Conservation (phyloP, 2,113 vertebrate genomes). For the Poeciliopsis prolifica region DNA sequence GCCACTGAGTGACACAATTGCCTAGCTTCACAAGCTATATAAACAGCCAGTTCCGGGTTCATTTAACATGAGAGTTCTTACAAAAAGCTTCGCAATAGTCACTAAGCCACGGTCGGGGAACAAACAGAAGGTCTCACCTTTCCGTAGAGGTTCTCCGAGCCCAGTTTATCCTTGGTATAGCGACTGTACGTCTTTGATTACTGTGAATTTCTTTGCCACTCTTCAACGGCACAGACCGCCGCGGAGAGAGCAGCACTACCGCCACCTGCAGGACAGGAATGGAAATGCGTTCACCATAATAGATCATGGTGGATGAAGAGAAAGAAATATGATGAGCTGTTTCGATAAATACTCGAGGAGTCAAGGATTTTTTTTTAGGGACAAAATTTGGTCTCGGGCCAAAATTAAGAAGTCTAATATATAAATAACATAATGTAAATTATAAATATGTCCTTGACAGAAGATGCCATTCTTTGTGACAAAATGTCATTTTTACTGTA, state of each 20-base stretch:
- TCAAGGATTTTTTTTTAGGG: too few relatives aligned
- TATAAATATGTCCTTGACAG: too few relatives aligned
- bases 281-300: not conserved
- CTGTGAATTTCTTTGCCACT: not conserved
- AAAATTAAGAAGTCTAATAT: too few relatives aligned
- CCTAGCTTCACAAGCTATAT: too few relatives aligned
- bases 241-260: not conserved
- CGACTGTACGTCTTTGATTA: conserved; percentile 47
- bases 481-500: too few relatives aligned
- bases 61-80: not conserved
- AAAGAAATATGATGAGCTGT: too few relatives aligned
- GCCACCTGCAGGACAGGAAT: conserved; percentile 59
- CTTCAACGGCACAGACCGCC: not conserved
- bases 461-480: too few relatives aligned
- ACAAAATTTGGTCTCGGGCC: too few relatives aligned
- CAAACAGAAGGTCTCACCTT: conserved; percentile 34
- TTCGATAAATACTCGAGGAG: too few relatives aligned
- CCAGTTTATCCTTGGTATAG: not conserved
- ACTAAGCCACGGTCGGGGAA: fast-evolving
- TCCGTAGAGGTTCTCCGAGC: not conserved
- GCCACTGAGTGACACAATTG: not conserved
- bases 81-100: not conserved
- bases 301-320: too few relatives aligned
- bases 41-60: conserved; percentile 6
- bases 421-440: too few relatives aligned